Evolutionary conservation across 2,888 invertebrate genomes (phyloP).

Genomic region (Psylliodes chrysocephalus): DNA sequence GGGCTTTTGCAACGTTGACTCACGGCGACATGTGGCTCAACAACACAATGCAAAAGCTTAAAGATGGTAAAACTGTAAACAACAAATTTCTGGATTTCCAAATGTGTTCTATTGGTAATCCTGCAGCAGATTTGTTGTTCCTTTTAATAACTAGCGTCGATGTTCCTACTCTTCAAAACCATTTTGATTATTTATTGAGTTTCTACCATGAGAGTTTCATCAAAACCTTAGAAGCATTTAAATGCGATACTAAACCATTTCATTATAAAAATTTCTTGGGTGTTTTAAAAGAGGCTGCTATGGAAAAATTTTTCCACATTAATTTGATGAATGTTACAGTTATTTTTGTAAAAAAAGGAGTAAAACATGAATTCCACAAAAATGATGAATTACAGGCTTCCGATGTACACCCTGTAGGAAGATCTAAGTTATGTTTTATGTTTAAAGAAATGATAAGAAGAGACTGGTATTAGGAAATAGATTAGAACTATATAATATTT

Average conservation of each 20-base stretch:
- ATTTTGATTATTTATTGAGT: slow-evolving; percentile 23
- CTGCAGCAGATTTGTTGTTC: slow-evolving; percentile 12
- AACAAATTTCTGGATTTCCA: slow-evolving; percentile 32
- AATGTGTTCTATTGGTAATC: slow-evolving; percentile 5
- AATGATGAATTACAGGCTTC: background rate
- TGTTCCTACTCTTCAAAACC: slow-evolving; percentile 5
- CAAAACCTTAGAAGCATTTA: slow-evolving; percentile 5
- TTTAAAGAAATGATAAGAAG: slow-evolving; percentile 6
- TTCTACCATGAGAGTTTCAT: slow-evolving; percentile 27
- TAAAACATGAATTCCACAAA: background rate
- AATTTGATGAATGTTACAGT: slow-evolving; percentile 58
- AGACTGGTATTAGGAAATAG: background rate
- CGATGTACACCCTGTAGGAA: slow-evolving; percentile 11
- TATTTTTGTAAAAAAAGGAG: slow-evolving; percentile 39
- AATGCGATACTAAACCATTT: slow-evolving; percentile 24
- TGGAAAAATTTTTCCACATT: slow-evolving; percentile 58
- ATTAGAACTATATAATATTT: no score
- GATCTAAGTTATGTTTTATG: background rate
- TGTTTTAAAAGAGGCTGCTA: slow-evolving; percentile 59
- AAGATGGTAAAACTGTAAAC: background rate
- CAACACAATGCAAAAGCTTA: slow-evolving; percentile 23
- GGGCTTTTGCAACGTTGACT: background rate
- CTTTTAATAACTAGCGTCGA: slow-evolving; percentile 25
- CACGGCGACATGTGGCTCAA: slow-evolving; percentile 35
- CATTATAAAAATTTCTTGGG: slow-evolving; percentile 58